phyloP scores from a whole-genome alignment of 2,797 vertebrate species.

The Mastacembelus armatus region DNA sequence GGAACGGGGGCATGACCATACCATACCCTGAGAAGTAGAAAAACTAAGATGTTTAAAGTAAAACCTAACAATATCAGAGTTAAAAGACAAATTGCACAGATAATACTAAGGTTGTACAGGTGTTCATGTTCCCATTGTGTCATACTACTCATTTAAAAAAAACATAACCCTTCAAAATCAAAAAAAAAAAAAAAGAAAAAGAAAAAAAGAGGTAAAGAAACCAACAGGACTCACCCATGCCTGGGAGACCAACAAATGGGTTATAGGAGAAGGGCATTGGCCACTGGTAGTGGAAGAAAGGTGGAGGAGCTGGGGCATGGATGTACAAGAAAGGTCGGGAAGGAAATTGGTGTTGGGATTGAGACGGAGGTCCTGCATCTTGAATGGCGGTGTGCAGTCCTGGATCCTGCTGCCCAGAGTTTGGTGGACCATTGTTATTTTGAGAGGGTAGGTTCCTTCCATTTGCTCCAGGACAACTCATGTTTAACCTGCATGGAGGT shows the following conservation, averaged over 20 bases:
- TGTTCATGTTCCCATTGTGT: too few relatives aligned
- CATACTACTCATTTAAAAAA: too few relatives aligned
- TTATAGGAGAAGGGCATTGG: constrained; percentile 70
- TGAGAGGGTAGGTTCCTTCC: background rate
- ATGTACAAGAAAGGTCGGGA: constrained; percentile 57
- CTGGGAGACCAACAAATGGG: constrained; percentile 64
- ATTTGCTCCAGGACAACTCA: constrained; percentile 47
- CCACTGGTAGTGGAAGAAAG: constrained; percentile 73
- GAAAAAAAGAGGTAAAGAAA: background rate
- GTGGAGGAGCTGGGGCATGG: constrained; percentile 51
- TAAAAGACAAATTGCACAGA: too few relatives aligned
- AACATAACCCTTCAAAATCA: too few relatives aligned
- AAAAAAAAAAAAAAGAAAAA: too few relatives aligned
- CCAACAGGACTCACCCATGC: constrained; percentile 60
- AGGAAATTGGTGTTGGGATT: constrained; percentile 18
- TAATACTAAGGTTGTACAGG: too few relatives aligned
- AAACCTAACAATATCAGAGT: too few relatives aligned
- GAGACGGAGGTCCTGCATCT: constrained; percentile 26
- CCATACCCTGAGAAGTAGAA: constrained; percentile 62
- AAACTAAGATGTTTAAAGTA: too few relatives aligned
- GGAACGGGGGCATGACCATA: constrained; percentile 72
- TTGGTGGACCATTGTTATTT: background rate
- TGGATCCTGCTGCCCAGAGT: constrained; percentile 31
- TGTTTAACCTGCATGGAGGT: constrained; percentile 27
- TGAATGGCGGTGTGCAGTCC: constrained; percentile 21